Evolutionary conservation across 2,888 invertebrate species (phyloP).

Genomic region (Nomada goodeniana): DNA sequence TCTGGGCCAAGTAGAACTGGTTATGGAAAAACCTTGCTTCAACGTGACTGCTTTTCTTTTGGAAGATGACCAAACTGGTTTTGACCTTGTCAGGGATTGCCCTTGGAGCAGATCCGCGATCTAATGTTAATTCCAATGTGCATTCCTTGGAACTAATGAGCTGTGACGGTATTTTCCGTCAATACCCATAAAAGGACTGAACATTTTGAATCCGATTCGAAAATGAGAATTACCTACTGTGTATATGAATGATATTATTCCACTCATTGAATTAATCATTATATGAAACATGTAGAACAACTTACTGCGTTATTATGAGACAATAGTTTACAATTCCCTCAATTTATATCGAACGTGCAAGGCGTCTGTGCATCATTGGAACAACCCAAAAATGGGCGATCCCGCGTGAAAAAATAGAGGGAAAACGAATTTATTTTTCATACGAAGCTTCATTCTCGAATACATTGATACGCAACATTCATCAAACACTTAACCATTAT

Average conservation of each 20-base stretch:
- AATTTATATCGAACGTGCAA: neutral
- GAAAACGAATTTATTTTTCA: too few relatives aligned
- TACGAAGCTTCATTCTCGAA: too few relatives aligned
- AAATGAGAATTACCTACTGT: neutral
- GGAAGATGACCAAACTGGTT: conserved; percentile 67
- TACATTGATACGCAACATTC: too few relatives aligned
- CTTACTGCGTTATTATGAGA: too few relatives aligned
- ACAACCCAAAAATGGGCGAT: too few relatives aligned
- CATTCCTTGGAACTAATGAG: conserved; percentile 21
- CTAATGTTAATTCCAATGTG: conserved; percentile 58
- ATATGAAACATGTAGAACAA: neutral
- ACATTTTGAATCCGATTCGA: too few relatives aligned
- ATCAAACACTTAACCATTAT: too few relatives aligned
- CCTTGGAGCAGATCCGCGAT: conserved; percentile 58
- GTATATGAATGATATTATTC: neutral
- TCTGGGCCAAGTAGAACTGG: conserved; percentile 75
- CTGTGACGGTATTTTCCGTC: neutral
- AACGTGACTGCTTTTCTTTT: conserved; percentile 69
- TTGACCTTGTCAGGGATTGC: conserved; percentile 52
- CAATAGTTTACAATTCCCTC: neutral
- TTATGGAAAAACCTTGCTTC: conserved; percentile 72
- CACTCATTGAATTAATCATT: neutral
- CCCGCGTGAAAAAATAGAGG: too few relatives aligned
- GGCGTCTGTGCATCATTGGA: too few relatives aligned
- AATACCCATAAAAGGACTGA: conserved; percentile 1